These are phyloP conservation scores for Actinostola sp. DNA, from an alignment of 92 coral and sea anemone species.

Conservation along the genomic window DNA sequence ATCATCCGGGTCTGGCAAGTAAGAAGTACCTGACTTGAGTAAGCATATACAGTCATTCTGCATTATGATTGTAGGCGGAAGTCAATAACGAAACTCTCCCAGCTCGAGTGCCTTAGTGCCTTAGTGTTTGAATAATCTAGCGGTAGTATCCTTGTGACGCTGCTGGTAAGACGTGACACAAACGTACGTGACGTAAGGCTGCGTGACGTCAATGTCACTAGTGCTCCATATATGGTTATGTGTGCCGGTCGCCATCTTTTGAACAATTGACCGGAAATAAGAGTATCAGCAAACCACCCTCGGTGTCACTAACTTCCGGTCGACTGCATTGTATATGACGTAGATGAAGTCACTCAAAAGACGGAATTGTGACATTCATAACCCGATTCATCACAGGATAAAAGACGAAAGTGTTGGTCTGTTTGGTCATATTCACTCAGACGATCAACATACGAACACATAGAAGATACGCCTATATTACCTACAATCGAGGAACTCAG, in stretches of 20 bases:
- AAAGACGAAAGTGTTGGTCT: background rate
- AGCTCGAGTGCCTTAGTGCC: too few relatives aligned
- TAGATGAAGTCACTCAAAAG: background rate
- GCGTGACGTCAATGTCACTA: slow-evolving; percentile 4
- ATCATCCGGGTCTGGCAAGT: too few relatives aligned
- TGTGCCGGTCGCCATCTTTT: background rate
- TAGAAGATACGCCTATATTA: background rate
- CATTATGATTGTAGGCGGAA: too few relatives aligned
- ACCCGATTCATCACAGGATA: slow-evolving; percentile 3
- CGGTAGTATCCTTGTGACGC: background rate
- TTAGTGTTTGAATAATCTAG: too few relatives aligned
- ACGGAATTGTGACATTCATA: background rate
- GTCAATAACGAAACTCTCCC: too few relatives aligned
- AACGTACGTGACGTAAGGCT: background rate
- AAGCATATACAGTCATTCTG: too few relatives aligned
- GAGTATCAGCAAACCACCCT: slow-evolving; percentile 17
- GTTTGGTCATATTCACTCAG: slow-evolving; percentile 14
- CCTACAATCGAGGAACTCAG: background rate
- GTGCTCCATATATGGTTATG: background rate
- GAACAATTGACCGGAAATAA: slow-evolving; percentile 12
- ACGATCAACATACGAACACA: slow-evolving; percentile 2
- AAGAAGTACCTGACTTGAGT: too few relatives aligned
- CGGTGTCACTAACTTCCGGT: slow-evolving; percentile 23
- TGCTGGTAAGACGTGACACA: slow-evolving; percentile 1
- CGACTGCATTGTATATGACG: slow-evolving; percentile 11